Conservation (phyloP, 2,113 vertebrate genomes). For the Apteryx owenii region DNA sequence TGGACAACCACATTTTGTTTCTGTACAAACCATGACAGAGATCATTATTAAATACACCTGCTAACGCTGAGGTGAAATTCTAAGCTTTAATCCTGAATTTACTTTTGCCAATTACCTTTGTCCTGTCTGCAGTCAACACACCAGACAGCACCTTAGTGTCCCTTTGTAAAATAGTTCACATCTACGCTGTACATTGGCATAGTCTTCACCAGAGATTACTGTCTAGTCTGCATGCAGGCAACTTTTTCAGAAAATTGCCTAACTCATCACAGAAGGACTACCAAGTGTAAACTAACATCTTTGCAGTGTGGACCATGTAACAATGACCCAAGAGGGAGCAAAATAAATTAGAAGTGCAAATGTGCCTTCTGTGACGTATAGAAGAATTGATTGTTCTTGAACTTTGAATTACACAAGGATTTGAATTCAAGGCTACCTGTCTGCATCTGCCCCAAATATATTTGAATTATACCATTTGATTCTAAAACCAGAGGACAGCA, state of each 20-base stretch:
- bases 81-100: background rate
- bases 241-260: background rate
- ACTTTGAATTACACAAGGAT: background rate
- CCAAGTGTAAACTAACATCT: background rate
- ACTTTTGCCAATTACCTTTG: background rate
- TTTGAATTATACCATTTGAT: no score
- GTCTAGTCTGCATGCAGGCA: background rate
- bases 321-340: background rate
- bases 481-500: no score
- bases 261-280: background rate
- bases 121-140: background rate
- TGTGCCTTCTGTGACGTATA: background rate
- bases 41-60: background rate
- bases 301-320: background rate
- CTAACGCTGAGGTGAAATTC: background rate
- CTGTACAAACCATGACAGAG: background rate
- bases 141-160: background rate
- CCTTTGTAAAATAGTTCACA: background rate
- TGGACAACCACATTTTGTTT: background rate
- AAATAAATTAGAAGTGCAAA: background rate
- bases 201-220: background rate
- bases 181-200: background rate
- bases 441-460: no score
- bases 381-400: background rate
- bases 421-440: background rate